A percentile compares a stretch with the other conserved stretches of the same genome.
Evolutionary conservation across 2,888 invertebrate species (phyloP).

Genomic region (Aromia moschata): DNA sequence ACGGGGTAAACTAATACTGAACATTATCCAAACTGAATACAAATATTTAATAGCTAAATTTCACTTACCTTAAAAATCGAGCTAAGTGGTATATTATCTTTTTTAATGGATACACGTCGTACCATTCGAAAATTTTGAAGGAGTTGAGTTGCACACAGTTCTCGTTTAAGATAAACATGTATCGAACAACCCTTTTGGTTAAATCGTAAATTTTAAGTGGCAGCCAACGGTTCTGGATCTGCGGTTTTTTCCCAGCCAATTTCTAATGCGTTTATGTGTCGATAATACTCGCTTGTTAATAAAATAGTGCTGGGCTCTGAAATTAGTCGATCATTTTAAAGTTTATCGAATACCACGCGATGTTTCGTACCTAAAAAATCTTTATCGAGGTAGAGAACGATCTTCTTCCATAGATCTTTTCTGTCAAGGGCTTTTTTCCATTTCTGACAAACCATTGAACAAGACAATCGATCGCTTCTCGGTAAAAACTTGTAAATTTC

Average conservation of each 20-base stretch:
- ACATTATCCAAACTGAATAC: too few relatives aligned
- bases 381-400: conserved; percentile 53
- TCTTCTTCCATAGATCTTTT: conserved; percentile 53
- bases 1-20: too few relatives aligned
- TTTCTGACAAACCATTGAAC: conserved; percentile 52
- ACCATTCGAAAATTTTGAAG: conserved; percentile 64
- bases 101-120: conserved; percentile 61
- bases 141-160: conserved; percentile 59
- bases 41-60: too few relatives aligned
- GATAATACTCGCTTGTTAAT: conserved; percentile 58
- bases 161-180: conserved; percentile 53
- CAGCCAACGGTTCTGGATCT: conserved; percentile 56
- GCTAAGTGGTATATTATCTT: conserved; percentile 57
- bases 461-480: conserved; percentile 53
- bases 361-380: conserved; percentile 51
- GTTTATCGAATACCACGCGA: background rate
- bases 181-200: conserved; percentile 57
- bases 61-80: conserved; percentile 54
- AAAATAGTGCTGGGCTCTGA: conserved; percentile 55
- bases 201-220: conserved; percentile 60
- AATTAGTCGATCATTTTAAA: conserved; percentile 11
- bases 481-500: conserved; percentile 53
- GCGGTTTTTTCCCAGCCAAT: conserved; percentile 64
- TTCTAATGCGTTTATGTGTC: conserved; percentile 62
- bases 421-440: conserved; percentile 54